Base-by-base conservation (phyloP, 2,113 vertebrate genomes). In the Oxygymnocypris stewartii region DNA sequence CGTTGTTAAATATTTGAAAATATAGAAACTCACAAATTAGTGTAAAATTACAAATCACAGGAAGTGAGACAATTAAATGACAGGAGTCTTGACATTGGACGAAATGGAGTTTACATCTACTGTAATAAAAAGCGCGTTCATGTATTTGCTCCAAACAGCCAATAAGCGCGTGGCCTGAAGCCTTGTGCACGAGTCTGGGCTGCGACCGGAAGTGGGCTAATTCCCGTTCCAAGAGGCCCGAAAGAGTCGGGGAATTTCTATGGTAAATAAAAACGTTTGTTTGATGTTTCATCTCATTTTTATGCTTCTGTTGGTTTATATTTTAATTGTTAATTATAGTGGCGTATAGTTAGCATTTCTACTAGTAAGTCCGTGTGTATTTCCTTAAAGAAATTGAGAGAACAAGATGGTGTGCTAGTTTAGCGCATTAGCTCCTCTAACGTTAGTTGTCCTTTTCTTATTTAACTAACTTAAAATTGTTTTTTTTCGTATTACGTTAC, bases 211-310 rank as follows among this genome's bases (percentile, higher is more conserved):
- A 94, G 94, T 93, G 31, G 89, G 87, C 65, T 82, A 82, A 79
- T 89, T 83, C 73, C 86, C 86, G 71, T 87, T 79, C 79, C 85
- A 91, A 88, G 65, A 74, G 86, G 77, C 87, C 91, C 87, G 87
- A 86, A 91, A 92, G 93, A 91, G 91, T 90, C 92, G 86, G 82
- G 75, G 79, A 90, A 93, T 80, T 95, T 96, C 94, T 95, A 95
- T 96, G 95, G 95, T 95, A 93, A 94, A 79, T 91, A 86, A 6
- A 18, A 1, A 6, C 9, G n/a, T 87, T 86, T 82, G 42, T 61
- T 3, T 18, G 3, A 3, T 67, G 35, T 61, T 18, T 76, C 4
- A 81, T 12, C 16, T 5, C 9, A 35, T 54, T 57, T 59, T 7
- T 25, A n/a, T 3, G 18, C 8, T 71, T 51, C 14, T 25, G 4